phyloP scores from a whole-genome alignment of 2,113 vertebrate species.

The Chaetodon trifascialis region DNA sequence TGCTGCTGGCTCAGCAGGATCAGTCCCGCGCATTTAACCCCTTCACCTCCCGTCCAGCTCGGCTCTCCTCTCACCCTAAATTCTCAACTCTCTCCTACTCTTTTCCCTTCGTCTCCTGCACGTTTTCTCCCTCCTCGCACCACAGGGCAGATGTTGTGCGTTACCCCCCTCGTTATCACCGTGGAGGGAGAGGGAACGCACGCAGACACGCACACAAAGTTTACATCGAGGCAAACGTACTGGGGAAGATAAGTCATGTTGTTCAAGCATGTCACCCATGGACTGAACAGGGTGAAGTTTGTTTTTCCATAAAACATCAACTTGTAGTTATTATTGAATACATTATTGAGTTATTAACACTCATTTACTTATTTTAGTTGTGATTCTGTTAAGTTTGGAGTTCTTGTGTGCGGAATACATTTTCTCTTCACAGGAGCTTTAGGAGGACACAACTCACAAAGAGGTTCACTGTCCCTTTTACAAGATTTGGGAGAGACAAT shows the following conservation, averaged over 20 bases:
- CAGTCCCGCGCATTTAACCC: constrained; percentile 81
- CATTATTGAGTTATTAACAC: constrained; percentile 31
- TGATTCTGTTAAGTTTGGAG: constrained; percentile 35
- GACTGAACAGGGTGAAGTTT: constrained; percentile 17
- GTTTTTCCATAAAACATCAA: constrained; percentile 10
- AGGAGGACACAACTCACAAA: constrained; percentile 75
- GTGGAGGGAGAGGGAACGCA: constrained; percentile 17
- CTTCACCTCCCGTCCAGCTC: constrained; percentile 78
- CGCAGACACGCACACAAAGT: constrained; percentile 21
- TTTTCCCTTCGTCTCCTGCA: constrained; percentile 30
- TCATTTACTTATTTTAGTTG: constrained; percentile 41
- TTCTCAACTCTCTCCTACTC: constrained; percentile 32
- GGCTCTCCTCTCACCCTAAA: constrained; percentile 49
- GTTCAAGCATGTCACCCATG: constrained; percentile 7
- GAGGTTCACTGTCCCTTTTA: constrained; percentile 80
- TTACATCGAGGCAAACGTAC: constrained; percentile 32
- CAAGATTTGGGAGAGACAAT: constrained; percentile 81
- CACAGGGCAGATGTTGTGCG: constrained; percentile 63
- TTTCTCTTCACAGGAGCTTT: constrained; percentile 61
- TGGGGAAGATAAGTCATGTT: constrained; percentile 2
- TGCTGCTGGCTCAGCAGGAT: constrained; percentile 87
- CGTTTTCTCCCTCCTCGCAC: constrained; percentile 30
- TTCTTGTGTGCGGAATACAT: constrained; percentile 39
- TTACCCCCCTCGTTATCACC: constrained; percentile 55
- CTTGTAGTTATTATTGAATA: constrained; percentile 25